Evolutionary conservation across 2,888 invertebrate genomes (phyloP), one percentile per base, ranked within the genome.

Genomic region (Drosophila demipolita): DNA sequence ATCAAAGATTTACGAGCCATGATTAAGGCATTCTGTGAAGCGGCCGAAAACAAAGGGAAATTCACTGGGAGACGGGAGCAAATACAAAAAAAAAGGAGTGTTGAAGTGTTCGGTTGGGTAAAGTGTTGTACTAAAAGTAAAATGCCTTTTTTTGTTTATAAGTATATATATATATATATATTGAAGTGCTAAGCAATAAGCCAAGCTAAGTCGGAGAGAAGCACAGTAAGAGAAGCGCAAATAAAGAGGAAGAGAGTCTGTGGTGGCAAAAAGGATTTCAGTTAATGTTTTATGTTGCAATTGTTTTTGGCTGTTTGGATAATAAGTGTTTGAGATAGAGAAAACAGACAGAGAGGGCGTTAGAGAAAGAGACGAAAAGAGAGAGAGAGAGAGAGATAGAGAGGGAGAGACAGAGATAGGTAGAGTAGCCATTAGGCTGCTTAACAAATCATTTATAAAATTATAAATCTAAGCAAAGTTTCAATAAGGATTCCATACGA

Each of bases 1-100:
- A 90, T 87, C 90, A 87, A 87, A 87, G 87, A 87, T 90, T 87
- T 87, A 87, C 90, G 87, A 87, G 87, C 89, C 72, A 78, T 89
- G 90, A 89, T 90, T 87, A 90, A 89, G 77, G 84, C 84, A 77
- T 84, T 84, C 75, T 86, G 80, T 48, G 73, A 61, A 68, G 33
- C 67, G 23, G 38, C 55, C 63, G 29, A 72, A 84, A 73, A 73
- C 71, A 83, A 82, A 66, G 64, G 72, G 45, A 66, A 49, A 67
- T 54, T 49, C 54, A 20, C 32, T 42, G 57, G 32, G 57, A 35
- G 60, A 45, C 40, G 35, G 17, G 29, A 45, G 62, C 62, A 29
- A 33, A 23, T 9, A 11, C 64, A 23, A 40, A 20, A 53, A 20
- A 53, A 74, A 69, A 70, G 64, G 65, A 75, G 70, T 73, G 53